Percentiles rank a stretch among this genome's conserved stretches.
Evolutionary conservation across 2,888 invertebrate species (phyloP).

Genomic region (Erpobdella octoculata): DNA sequence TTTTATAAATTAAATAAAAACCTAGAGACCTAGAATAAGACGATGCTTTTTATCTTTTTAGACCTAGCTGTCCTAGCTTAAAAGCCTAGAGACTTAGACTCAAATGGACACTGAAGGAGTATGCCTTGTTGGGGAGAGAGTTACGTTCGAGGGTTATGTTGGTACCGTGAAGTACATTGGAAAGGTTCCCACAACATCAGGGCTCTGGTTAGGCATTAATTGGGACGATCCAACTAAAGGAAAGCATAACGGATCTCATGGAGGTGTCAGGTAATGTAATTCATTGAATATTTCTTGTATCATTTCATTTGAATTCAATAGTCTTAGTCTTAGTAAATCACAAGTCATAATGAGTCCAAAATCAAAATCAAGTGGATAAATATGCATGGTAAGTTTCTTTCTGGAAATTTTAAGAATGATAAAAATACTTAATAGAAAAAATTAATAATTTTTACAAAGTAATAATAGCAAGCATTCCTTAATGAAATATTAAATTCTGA

Average conservation of each 20-base stretch:
- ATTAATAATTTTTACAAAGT: background rate
- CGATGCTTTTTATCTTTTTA: too few species aligned
- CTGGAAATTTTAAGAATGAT: too few species aligned
- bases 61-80: too few species aligned
- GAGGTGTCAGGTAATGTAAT: conserved; percentile 61
- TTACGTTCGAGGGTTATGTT: background rate
- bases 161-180: conserved; percentile 23
- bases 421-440: too few species aligned
- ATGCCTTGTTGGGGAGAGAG: background rate
- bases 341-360: background rate
- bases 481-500: too few species aligned
- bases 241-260: conserved; percentile 80
- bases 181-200: conserved; percentile 44
- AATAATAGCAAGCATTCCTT: background rate
- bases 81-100: too few species aligned
- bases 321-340: too few species aligned
- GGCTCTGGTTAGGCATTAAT: conserved; percentile 85
- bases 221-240: conserved; percentile 85
- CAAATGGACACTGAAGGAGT: too few species aligned
- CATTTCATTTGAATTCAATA: too few species aligned
- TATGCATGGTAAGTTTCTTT: too few species aligned
- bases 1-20: too few species aligned
- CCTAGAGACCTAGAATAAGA: too few species aligned
- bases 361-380: background rate
- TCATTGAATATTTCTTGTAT: background rate